phyloP scores from a whole-genome alignment of 2,888 invertebrate genomes.

The Dynastes tityus region DNA sequence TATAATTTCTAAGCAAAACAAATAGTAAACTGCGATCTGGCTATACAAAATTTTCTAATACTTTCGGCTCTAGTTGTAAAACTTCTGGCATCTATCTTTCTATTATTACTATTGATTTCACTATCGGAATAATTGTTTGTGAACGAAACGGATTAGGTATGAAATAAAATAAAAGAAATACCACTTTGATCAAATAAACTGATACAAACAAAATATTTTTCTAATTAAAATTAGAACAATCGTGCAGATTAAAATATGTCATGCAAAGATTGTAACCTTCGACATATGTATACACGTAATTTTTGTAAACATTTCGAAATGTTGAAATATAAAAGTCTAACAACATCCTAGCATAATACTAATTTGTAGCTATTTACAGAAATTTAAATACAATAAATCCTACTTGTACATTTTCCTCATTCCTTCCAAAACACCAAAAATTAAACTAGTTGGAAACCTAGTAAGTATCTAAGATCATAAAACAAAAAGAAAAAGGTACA shows the following conservation, averaged over 20 bases:
- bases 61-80: neutral
- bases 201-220: constrained; percentile 15
- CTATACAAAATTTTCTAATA: neutral
- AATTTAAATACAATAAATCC: constrained; percentile 12
- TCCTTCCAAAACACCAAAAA: constrained; percentile 25
- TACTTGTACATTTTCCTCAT: constrained; percentile 37
- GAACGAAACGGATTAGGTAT: constrained; percentile 15
- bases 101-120: neutral
- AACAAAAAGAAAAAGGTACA: constrained; percentile 14
- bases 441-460: constrained; percentile 26
- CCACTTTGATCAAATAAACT: constrained; percentile 1
- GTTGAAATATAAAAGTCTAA: constrained; percentile 20
- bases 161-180: constrained; percentile 22
- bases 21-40: neutral
- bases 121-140: constrained; percentile 14
- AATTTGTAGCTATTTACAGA: constrained; percentile 39
- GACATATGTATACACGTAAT: neutral
- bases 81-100: neutral
- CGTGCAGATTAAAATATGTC: constrained; percentile 35
- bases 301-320: constrained; percentile 8
- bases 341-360: constrained; percentile 26
- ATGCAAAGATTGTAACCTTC: constrained; percentile 21
- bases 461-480: constrained; percentile 11
- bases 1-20: neutral
- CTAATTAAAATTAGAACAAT: constrained; percentile 23